Percentiles rank a stretch among this genome's conserved stretches.
phyloP scores from a whole-genome alignment of 2,113 vertebrate genomes.

The Myxocyprinus asiaticus region DNA sequence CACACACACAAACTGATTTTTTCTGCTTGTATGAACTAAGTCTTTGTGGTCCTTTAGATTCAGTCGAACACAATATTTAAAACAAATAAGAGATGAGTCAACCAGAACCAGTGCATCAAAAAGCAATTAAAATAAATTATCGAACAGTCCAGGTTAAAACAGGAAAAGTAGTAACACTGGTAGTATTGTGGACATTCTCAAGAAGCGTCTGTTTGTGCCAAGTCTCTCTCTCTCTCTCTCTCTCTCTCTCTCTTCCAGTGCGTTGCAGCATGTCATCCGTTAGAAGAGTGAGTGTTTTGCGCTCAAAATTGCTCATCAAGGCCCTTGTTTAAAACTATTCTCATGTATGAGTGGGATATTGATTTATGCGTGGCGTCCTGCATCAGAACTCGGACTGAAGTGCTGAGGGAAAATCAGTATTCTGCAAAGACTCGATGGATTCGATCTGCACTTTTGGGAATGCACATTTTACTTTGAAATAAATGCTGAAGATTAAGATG shows the following conservation, averaged over 20 bases:
- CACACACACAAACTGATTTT: no score
- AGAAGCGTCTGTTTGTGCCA: background rate
- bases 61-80: no score
- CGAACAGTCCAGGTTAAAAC: no score
- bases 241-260: no score
- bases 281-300: background rate
- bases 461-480: background rate
- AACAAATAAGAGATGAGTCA: no score
- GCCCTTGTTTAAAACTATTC: constrained; percentile 22
- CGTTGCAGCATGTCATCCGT: background rate
- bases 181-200: background rate
- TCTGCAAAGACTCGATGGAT: background rate
- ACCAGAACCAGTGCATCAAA: no score
- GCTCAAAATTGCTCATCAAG: constrained; percentile 14
- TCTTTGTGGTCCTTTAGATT: no score
- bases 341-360: constrained; percentile 25
- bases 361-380: constrained; percentile 22
- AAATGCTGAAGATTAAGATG: background rate
- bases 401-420: constrained; percentile 3
- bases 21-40: no score
- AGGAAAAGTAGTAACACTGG: background rate
- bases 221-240: background rate
- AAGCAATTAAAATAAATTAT: background rate
- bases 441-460: background rate
- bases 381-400: background rate